phyloP scores from a whole-genome alignment of 1,140 invertebrate species.

The Drosophila bifasciata region DNA sequence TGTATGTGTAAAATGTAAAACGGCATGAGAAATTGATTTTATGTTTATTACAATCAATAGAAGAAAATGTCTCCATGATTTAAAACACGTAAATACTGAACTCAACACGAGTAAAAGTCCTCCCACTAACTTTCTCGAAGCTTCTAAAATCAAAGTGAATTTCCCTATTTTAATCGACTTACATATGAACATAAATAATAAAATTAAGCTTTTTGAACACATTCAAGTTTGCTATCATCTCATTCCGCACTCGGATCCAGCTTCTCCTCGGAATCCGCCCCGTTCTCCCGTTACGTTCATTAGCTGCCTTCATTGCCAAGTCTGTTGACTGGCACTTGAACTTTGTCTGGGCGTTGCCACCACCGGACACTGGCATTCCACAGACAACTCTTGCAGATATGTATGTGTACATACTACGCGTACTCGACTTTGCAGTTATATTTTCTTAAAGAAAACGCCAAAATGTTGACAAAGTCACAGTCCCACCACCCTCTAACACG shows the following conservation, averaged over 20 bases:
- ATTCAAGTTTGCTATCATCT: conserved; percentile 21
- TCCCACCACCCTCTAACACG: not conserved
- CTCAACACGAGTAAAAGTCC: not conserved
- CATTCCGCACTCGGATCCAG: not conserved
- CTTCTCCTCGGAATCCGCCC: too few species aligned
- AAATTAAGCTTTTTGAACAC: conserved; percentile 12
- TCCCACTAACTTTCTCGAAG: conserved; percentile 9
- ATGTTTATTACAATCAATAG: too few species aligned
- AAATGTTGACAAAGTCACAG: conserved; percentile 42
- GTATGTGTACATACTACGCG: not conserved
- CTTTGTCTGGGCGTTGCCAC: conserved; percentile 50
- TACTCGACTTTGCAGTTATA: conserved; percentile 31
- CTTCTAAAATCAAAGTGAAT: conserved; percentile 13
- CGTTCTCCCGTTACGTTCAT: conserved; percentile 20
- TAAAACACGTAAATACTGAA: not conserved
- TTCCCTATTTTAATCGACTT: conserved; percentile 29
- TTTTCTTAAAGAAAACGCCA: conserved; percentile 16
- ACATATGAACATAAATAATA: conserved; percentile 33
- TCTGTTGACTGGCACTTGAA: conserved; percentile 42
- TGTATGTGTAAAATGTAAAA: too few species aligned
- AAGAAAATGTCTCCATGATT: too few species aligned
- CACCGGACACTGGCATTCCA: not conserved
- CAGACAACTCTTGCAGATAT: conserved; percentile 22
- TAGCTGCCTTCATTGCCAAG: conserved; percentile 52
- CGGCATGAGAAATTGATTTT: too few species aligned